Percentiles rank a stretch among this genome's conserved stretches.
phyloP scores from a whole-genome alignment of 2,113 vertebrate species.

The Burhinus oedicnemus region DNA sequence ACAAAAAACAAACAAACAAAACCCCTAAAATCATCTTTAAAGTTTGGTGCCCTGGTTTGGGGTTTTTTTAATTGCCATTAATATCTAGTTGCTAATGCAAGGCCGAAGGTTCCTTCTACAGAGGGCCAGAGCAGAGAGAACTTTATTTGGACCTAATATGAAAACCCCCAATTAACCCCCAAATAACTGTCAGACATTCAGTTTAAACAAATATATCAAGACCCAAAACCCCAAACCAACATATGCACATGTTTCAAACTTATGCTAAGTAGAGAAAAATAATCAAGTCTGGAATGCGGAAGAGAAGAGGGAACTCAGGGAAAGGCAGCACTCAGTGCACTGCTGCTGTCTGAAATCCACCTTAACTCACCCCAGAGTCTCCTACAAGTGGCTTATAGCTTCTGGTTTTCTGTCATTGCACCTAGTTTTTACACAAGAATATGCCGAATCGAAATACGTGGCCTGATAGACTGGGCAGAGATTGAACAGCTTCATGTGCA shows the following conservation, averaged over 20 bases:
- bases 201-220: background rate
- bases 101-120: background rate
- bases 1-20: background rate
- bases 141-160: background rate
- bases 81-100: background rate
- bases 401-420: background rate
- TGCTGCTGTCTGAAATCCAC: fast-evolving
- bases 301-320: background rate
- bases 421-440: background rate
- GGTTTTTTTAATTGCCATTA: background rate
- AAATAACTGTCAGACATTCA: background rate
- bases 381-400: background rate
- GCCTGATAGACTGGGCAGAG: background rate
- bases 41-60: background rate
- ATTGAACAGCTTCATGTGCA: fast-evolving
- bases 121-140: background rate
- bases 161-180: background rate
- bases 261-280: background rate
- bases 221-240: background rate
- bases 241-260: background rate
- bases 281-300: background rate
- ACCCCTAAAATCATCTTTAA: background rate
- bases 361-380: background rate
- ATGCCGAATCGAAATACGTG: background rate
- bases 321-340: background rate